Evolutionary conservation across 2,797 vertebrate genomes (phyloP), one percentile per base, ranked within the genome.

Genomic region (Zenarchopterus dispar): DNA sequence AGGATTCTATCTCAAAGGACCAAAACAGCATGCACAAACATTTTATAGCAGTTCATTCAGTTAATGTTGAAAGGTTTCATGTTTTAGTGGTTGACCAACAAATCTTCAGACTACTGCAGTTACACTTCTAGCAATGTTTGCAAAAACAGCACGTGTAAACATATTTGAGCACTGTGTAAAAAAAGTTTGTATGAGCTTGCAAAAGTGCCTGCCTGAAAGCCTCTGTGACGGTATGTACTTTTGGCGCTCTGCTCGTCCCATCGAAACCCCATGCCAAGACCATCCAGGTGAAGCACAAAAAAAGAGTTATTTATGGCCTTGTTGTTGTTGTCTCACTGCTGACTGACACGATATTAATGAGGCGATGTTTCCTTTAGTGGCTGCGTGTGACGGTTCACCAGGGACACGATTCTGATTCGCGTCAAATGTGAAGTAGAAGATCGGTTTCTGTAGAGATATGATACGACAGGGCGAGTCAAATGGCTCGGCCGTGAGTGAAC

Each of bases 321-420:
- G 77, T 83, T 85, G 69, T 80, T 73, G 61, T 23, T 44, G 73
- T 17, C 47, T 80, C 33, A 21, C 67, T 33, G 64, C 70, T 57
- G 49, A 70, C 56, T 85, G 87, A 77, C 80, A 62, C 74, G 85
- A 72, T 80, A 72, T 77, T 71, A 82, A 84, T 64, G 82, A 70
- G 23, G 48, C 4, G 7, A 60, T 53, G 68, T 62, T 75, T 74
- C 46, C 59, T 52, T 72, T 77, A 41, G 6, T 64, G 49, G n/a
- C 31, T 74, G 62, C 44, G 8, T 62, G 80, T 42, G 70, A 75
- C 62, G 43, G 36, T 16, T 33, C 46, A 15, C 42, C 22, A 1
- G 26, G 54, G 48, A 55, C 41, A 59, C 23, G 70, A 50, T 75
- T 70, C 63, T 59, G 23, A 62, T 24, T 9, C 79, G 59, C 65